These are phyloP conservation scores for Cataglyphis rosenhaueri DNA, from an alignment of 2,888 invertebrate species.

Conservation along the genomic window DNA sequence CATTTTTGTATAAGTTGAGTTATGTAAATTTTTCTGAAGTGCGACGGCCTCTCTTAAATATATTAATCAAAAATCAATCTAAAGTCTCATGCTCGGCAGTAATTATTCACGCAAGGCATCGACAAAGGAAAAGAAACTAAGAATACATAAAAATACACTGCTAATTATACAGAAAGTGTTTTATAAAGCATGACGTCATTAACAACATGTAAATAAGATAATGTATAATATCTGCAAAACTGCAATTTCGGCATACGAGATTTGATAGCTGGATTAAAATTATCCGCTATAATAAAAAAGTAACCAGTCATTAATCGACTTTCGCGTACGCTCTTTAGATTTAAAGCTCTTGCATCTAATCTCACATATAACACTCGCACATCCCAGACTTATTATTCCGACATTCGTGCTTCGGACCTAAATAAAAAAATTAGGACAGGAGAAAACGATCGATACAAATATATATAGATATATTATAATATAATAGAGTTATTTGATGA, in stretches of 20 bases:
- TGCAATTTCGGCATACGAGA: background rate
- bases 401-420: conserved; percentile 58
- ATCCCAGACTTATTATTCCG: conserved; percentile 11
- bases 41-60: background rate
- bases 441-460: conserved; percentile 82
- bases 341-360: conserved; percentile 23
- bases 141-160: background rate
- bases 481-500: conserved; percentile 84
- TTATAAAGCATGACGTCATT: background rate
- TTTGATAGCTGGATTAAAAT: conserved; percentile 7
- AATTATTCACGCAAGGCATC: background rate
- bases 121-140: background rate
- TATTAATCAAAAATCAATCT: background rate
- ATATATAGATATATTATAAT: conserved; percentile 83
- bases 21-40: conserved; percentile 12
- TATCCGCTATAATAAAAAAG: background rate
- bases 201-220: background rate
- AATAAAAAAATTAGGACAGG: conserved; percentile 60
- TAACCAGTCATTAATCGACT: conserved; percentile 13
- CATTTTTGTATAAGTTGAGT: background rate
- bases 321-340: background rate
- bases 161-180: conserved; percentile 22
- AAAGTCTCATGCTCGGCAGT: background rate
- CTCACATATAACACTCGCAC: conserved; percentile 32
- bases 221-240: conserved; percentile 14